These are phyloP conservation scores for Notocelia uddmanniana DNA, from an alignment of 2,888 invertebrate species.

Conservation along the genomic window DNA sequence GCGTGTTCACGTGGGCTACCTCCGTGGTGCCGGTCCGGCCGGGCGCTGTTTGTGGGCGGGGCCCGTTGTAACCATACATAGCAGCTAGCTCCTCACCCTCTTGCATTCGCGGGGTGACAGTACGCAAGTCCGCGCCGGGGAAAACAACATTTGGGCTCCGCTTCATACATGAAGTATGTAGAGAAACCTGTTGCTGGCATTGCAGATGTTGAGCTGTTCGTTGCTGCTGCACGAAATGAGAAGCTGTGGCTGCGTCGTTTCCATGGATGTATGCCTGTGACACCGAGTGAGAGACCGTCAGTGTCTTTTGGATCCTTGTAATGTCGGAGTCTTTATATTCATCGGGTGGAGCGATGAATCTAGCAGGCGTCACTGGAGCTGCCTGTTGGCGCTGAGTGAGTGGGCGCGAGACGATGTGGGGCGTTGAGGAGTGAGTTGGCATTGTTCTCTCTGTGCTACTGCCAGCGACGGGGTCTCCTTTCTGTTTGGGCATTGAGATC, in stretches of 20 bases:
- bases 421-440: conserved; percentile 76
- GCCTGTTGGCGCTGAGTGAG: conserved; percentile 82
- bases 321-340: conserved; percentile 79
- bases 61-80: conserved; percentile 71
- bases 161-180: conserved; percentile 72
- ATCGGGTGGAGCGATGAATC: conserved; percentile 80
- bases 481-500: conserved; percentile 71
- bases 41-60: conserved; percentile 77
- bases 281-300: conserved; percentile 61
- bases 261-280: conserved; percentile 80
- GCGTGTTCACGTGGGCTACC: conserved; percentile 74
- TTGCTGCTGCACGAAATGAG: conserved; percentile 76
- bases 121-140: conserved; percentile 71
- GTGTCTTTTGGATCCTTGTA: conserved; percentile 60
- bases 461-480: conserved; percentile 60
- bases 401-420: conserved; percentile 80
- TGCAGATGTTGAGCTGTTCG: conserved; percentile 81
- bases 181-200: conserved; percentile 82
- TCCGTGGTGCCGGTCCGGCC: conserved; percentile 71
- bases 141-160: conserved; percentile 78
- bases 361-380: conserved; percentile 77
- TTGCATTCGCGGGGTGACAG: conserved; percentile 65
- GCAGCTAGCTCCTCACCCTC: conserved; percentile 73
- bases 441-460: conserved; percentile 73
- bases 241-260: conserved; percentile 65